Conservation (phyloP, 2,888 invertebrate genomes). For the Melinopterus prodromus region DNA sequence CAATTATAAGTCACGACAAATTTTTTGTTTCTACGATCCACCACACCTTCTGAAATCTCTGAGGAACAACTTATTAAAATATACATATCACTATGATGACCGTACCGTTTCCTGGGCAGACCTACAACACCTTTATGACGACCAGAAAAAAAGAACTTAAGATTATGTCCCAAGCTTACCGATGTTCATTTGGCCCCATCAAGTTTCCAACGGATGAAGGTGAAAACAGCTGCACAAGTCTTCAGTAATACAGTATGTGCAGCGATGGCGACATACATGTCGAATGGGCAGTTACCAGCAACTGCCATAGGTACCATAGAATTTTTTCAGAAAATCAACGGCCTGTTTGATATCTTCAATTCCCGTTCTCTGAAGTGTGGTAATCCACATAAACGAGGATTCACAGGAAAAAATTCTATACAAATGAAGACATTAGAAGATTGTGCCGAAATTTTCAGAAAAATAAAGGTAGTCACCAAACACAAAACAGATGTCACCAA, state of each 20-base stretch:
- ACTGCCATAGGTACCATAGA: background rate
- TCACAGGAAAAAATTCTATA: background rate
- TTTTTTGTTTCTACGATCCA: background rate
- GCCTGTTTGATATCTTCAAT: background rate
- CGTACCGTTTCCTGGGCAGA: background rate
- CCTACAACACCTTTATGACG: background rate
- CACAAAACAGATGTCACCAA: background rate
- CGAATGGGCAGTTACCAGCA: constrained; percentile 1
- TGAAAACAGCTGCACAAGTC: background rate
- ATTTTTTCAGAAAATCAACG: background rate
- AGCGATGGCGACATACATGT: background rate
- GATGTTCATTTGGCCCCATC: constrained; percentile 13
- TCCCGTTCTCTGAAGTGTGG: background rate
- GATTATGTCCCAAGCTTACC: constrained; percentile 5
- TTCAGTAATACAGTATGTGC: constrained; percentile 8
- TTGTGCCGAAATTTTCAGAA: background rate
- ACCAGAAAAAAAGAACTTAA: background rate
- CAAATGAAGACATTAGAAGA: background rate
- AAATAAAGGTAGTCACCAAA: background rate
- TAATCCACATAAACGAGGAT: background rate
- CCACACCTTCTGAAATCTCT: background rate
- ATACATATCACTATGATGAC: background rate
- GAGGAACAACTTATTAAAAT: background rate
- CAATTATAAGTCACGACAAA: background rate
- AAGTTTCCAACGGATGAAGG: constrained; percentile 6